A percentile compares a stretch with the other conserved stretches of the same genome.
These are phyloP conservation scores for Clarias gariepinus DNA, from an alignment of 2,113 vertebrate species.

Conservation along the genomic window DNA sequence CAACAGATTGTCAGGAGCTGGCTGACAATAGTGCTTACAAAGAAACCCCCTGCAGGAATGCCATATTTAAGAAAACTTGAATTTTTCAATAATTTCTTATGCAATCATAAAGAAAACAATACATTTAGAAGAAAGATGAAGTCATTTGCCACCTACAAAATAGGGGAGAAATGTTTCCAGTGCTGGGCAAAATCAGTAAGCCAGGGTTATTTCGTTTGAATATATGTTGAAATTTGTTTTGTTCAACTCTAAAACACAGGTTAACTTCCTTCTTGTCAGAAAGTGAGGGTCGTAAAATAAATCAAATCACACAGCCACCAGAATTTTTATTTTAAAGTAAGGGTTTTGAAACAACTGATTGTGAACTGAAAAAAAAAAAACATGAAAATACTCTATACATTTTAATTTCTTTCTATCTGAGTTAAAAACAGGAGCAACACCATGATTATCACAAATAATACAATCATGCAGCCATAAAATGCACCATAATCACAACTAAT, in stretches of 20 bases:
- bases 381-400: neutral
- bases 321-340: neutral
- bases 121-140: neutral
- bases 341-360: neutral
- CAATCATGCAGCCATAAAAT: neutral
- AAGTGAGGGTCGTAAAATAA: neutral
- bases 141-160: neutral
- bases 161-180: neutral
- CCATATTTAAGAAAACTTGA: neutral
- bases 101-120: neutral
- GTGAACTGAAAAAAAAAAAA: neutral
- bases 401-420: neutral
- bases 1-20: constrained; percentile 38
- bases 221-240: neutral
- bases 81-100: neutral
- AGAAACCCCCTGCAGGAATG: neutral
- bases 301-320: neutral
- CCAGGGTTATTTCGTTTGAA: neutral
- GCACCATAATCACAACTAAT: neutral
- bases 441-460: neutral
- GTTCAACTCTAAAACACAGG: neutral
- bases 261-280: neutral
- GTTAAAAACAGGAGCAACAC: neutral
- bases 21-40: constrained; percentile 13
- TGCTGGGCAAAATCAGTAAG: neutral